Evolutionary conservation across 2,113 vertebrate genomes (phyloP), one percentile per base, ranked within the genome.

Genomic region (Malurus melanocephalus): DNA sequence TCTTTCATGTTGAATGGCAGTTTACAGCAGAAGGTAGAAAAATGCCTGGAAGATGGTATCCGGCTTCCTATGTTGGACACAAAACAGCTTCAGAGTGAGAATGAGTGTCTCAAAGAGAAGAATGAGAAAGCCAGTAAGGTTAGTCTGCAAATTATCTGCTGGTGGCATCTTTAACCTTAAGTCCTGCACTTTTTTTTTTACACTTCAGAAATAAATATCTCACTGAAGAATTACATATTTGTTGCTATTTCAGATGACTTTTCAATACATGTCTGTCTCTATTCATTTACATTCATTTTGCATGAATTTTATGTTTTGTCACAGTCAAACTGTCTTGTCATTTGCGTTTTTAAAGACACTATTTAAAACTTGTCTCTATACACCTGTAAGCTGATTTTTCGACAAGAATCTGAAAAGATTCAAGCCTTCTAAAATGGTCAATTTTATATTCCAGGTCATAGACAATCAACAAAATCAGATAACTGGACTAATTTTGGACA

Each of bases 21-120:
- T 80, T 96, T 99, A 83, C 98, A 99, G 84, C 97, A 99, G 88
- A 99, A 99, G 95, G 99, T 99, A 76, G 98, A 99, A 97, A 98
- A 97, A 95, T 99, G 99, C 95, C 95, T 99, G 88, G 98, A 98
- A 92, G 99, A 99, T 72, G 99, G 99, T 11, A 98, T 99, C 42
- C 98, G 99, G 64, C 96, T 99, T 81, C 98, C 98, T 24, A 98
- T 99, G 97, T 86, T 98, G 96, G 98, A 99, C 95, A 95, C 98
- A 84, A 99, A 99, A 89, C 98, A 98, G 64, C 98, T 99, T 73
- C 98, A 99, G 92, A 97, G 79, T 68, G 99, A 99, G 93, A 99
- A 99, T 89, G 94, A 97, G 55, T 88, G 92, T 32, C 98, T 99
- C 33, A 95, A 97, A 93, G 97, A 98, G 87, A 97, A 98, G 95